These are phyloP conservation scores for Prionace glauca DNA, from an alignment of 2,797 vertebrate genomes.

Conservation along the genomic window DNA sequence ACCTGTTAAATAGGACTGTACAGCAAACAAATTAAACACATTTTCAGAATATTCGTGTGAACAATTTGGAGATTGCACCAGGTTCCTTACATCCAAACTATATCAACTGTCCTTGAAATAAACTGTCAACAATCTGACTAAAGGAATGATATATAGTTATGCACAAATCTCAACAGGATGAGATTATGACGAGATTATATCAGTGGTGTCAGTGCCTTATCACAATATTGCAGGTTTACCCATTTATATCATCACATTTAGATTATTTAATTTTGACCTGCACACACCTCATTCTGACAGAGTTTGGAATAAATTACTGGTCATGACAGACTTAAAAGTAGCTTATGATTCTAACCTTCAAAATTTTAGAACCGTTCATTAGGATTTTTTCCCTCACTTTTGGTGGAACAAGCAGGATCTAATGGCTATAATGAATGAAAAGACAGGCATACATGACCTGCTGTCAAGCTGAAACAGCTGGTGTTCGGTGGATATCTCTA, in stretches of 20 bases:
- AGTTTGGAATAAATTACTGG: not conserved
- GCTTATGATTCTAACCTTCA: not conserved
- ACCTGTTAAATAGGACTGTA: not conserved
- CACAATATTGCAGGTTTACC: slow-evolving; percentile 22
- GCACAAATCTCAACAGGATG: not conserved
- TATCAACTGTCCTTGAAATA: not conserved
- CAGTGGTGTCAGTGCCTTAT: slow-evolving; percentile 12
- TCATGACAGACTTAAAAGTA: not conserved
- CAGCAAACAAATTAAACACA: not conserved
- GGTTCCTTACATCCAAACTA: not conserved
- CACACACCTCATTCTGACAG: not conserved
- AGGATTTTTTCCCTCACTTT: not conserved
- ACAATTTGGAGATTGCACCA: not conserved
- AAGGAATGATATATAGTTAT: not conserved
- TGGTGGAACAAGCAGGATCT: not conserved
- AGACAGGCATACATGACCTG: not conserved
- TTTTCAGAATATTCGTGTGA: not conserved
- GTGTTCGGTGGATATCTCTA: not conserved
- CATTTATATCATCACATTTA: not conserved
- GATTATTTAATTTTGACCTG: not conserved
- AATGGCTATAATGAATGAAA: not conserved
- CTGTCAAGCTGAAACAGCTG: not conserved
- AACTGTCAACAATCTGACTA: not conserved
- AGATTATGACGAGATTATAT: slow-evolving; percentile 12
- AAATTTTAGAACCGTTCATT: not conserved